These are phyloP conservation scores for Neelides sp. DNA, from an alignment of 1,140 invertebrate species.

Conservation along the genomic window DNA sequence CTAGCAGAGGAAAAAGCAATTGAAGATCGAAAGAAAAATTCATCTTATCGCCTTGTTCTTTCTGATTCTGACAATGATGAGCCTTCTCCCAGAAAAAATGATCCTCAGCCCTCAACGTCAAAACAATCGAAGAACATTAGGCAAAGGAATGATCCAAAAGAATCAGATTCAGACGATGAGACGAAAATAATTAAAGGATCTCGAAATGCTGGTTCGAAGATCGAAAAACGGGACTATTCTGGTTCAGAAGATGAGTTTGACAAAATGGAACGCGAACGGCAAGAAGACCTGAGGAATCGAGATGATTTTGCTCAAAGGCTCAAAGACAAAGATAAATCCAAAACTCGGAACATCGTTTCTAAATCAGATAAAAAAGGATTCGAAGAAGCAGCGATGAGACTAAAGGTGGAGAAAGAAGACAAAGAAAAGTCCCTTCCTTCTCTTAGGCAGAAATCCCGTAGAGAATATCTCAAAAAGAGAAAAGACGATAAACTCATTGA, in stretches of 20 bases:
- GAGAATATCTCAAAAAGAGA: constrained; percentile 87
- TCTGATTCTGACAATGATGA: constrained; percentile 27
- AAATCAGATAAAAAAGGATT: constrained; percentile 58
- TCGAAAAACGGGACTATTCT: constrained; percentile 6
- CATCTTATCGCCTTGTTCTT: constrained; percentile 19
- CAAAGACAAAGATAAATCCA: constrained; percentile 77
- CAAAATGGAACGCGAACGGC: constrained; percentile 52
- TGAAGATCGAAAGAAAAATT: constrained; percentile 20
- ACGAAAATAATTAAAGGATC: constrained; percentile 16
- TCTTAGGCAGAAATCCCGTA: constrained; percentile 74
- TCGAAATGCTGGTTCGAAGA: constrained; percentile 5
- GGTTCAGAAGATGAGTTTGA: constrained; percentile 37
- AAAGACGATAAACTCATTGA: constrained; percentile 95
- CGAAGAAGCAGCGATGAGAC: constrained; percentile 81
- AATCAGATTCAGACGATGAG: constrained; percentile 19
- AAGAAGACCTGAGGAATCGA: constrained; percentile 73
- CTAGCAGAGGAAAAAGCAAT: constrained; percentile 20
- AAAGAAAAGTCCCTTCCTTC: constrained; percentile 74
- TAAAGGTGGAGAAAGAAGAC: constrained; percentile 75
- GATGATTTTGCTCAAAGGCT: constrained; percentile 87
- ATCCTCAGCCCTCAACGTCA: not conserved
- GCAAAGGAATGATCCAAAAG: constrained; percentile 9
- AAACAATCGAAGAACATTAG: not conserved
- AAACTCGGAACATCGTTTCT: constrained; percentile 66
- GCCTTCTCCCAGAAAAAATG: not conserved